These are phyloP conservation scores for Athalia cordata DNA, from an alignment of 2,888 invertebrate species.

Conservation along the genomic window DNA sequence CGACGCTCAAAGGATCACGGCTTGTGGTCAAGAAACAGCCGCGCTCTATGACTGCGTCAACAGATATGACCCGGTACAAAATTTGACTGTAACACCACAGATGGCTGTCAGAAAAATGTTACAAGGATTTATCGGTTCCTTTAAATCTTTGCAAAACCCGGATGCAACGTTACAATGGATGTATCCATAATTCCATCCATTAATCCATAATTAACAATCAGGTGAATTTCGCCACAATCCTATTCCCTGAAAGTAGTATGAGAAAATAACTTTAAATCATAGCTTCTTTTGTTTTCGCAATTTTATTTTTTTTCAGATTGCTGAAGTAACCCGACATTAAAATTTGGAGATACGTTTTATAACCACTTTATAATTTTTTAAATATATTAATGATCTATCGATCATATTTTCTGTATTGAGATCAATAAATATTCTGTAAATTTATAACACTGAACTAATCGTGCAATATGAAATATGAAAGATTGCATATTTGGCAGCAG, in stretches of 20 bases:
- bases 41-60: conserved; percentile 6
- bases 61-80: not conserved
- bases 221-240: not conserved
- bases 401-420: not conserved
- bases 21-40: not conserved
- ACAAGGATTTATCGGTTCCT: conserved; percentile 24
- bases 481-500: not conserved
- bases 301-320: not conserved
- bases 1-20: not conserved
- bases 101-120: conserved; percentile 22
- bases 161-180: not conserved
- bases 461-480: not conserved
- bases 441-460: not conserved
- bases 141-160: conserved; percentile 9
- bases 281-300: not conserved
- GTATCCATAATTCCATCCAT: not conserved
- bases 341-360: not conserved
- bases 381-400: not conserved
- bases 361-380: not conserved
- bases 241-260: not conserved
- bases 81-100: conserved; percentile 12
- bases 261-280: not conserved
- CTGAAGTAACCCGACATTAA: not conserved
- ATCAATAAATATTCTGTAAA: not conserved
- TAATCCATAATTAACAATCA: not conserved